These are phyloP conservation scores for Turritopsis dohrnii DNA, from an alignment of 30 jellyfish, hydroid and myxozoan species.

Conservation along the genomic window DNA sequence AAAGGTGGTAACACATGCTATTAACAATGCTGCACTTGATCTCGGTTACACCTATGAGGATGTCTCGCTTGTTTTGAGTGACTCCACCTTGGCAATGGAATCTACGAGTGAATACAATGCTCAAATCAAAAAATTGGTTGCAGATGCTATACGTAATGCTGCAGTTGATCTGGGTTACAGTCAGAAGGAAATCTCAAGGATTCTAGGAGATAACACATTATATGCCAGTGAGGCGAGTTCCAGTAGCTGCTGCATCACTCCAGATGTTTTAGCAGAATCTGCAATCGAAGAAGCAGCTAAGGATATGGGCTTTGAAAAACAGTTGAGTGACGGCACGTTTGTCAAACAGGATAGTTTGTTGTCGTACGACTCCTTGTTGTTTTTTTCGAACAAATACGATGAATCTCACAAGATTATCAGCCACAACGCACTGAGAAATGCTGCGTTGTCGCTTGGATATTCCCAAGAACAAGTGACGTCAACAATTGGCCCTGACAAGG, in stretches of 20 bases:
- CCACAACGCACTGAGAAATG: conserved; percentile 45
- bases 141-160: conserved; percentile 22
- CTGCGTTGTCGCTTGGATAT: conserved; percentile 43
- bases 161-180: conserved; percentile 32
- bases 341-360: not conserved
- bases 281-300: conserved; percentile 4
- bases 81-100: not conserved
- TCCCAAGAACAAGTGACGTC: conserved; percentile 14
- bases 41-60: conserved; percentile 31
- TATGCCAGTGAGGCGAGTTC: not conserved
- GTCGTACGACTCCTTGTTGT: not conserved
- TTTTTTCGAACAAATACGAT: not conserved
- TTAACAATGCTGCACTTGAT: conserved; percentile 23
- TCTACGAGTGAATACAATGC: conserved; percentile 11
- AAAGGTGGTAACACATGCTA: conserved; percentile 14
- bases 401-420: conserved; percentile 24
- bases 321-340: not conserved
- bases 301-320: not conserved
- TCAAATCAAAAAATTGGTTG: conserved; percentile 5
- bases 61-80: not conserved
- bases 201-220: not conserved
- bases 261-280: conserved; percentile 2
- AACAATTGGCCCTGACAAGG: conserved; percentile 21
- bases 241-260: not conserved
- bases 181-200: conserved; percentile 2